Base-by-base conservation (phyloP, 2,888 invertebrate genomes). In the Unio pictorum region DNA sequence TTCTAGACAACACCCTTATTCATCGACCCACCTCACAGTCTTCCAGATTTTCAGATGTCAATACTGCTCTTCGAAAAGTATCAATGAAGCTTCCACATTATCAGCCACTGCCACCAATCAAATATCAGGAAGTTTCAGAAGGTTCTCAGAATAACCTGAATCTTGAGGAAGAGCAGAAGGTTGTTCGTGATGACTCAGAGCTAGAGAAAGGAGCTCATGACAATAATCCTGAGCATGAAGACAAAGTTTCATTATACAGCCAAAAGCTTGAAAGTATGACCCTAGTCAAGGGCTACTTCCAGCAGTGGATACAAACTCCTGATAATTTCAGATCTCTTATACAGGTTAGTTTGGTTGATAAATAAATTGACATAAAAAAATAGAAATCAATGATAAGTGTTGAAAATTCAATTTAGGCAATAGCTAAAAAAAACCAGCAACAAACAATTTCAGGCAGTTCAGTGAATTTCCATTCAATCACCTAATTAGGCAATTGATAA, bases 1-100 rank as follows among this genome's bases (percentile, higher is more conserved):
- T 87, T 61, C 79, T 88, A 8, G 87, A 87, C 72, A 88, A 87
- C 72, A 87, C 88, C 7, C 83, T 87, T 54, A 87, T 88, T 58
- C 85, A 85, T 66, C 75, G 84, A 56, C 87, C 87, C 30, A 80
- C 76, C 1, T 84, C 85, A 6, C 85, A 84, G 63, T 77, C 78
- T 17, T 73, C 76, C n/a, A 78, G 78, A 61, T 84, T 85, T 70
- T 79, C 82, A 63, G 80, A 81, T 26, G 57, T 71, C 5, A 63
- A 65, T 54, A 58, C 61, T 17, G 61, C 68, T 17, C 65, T 71
- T 28, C 61, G 70, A 20, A 57, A 66, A n/a, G 60, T 60, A 26
- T 71, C 72, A 18, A 55, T 74, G 61, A 81, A 76, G 58, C 76
- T 85, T 60, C 85, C 83, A 26, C 79, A 79, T 28, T 86, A 84